Evolutionary conservation across 2,113 vertebrate species (phyloP), one percentile per base, ranked within the genome.

Genomic region (Pardalotus punctatus): DNA sequence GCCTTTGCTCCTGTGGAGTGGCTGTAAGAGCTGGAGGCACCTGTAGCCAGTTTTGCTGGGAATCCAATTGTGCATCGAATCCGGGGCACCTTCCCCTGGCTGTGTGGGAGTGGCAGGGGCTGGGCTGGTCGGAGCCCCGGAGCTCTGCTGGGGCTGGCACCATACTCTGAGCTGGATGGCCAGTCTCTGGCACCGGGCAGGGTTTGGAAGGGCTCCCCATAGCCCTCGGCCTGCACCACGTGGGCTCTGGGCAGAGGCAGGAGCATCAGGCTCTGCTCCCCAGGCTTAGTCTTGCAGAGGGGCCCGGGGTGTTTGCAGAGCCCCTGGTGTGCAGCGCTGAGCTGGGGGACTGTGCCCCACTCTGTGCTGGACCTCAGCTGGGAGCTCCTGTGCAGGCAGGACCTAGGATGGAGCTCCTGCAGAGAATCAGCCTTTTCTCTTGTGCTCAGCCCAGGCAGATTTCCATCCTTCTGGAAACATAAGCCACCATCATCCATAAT

Each of bases 401-500:
- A 56, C 58, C 11, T 18, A 3, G 53, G 50, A 11, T 2, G 10
- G 70, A 74, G 72, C 62, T 77, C n/a, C 73, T 10, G 64, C 1
- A 6, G 80, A 73, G 64, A 70, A 74, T 61, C 82, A 21, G 62
- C 47, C 42, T 10, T 0, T 73, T 83, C 82, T 78, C 42, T 43
- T 33, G 1, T 6, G 2, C 88, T 42, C 19, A 36, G 21, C 64
- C 83, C 58, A 45, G 86, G 56, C 87, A 40, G 38, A 38, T 93
- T 82, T 79, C 83, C 56, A 22, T 81, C 72, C 73, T 91, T 40
- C 73, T 0, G 5, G 86, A 74, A 88, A 83, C 72, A 35, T 53
- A 45, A 95, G 67, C 33, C 23, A 10, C 77, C 31, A 1, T 51
- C 86, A 91, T 94, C 88, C 88, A 81, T 92, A 91, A 92, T 96